These are phyloP conservation scores for Monodelphis domestica DNA, from an alignment of 2,797 vertebrate genomes.

Conservation along the genomic window DNA sequence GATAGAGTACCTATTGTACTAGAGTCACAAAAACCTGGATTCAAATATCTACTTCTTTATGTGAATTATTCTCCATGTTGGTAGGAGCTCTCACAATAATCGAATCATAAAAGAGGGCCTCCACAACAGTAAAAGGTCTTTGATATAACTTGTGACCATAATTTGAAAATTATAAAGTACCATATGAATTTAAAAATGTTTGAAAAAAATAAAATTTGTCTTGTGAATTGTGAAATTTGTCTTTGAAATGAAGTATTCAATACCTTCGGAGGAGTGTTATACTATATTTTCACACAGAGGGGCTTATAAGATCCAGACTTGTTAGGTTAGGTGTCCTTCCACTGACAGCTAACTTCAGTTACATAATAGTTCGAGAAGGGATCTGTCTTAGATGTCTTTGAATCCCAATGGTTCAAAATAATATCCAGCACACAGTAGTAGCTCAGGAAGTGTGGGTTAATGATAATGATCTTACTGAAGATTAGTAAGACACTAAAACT, in stretches of 20 bases:
- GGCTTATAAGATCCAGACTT: neutral
- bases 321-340: neutral
- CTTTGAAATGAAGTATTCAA: neutral
- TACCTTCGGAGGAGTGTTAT: neutral
- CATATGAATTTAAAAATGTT: neutral
- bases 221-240: neutral
- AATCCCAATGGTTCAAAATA: neutral
- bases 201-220: neutral
- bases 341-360: neutral
- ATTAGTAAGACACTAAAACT: slow-evolving; percentile 7
- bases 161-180: neutral
- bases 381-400: neutral
- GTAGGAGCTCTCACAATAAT: neutral
- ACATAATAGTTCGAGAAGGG: neutral
- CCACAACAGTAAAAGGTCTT: neutral
- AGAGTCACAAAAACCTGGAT: neutral
- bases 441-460: neutral
- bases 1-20: neutral
- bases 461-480: neutral
- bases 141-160: neutral
- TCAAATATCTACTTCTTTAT: neutral
- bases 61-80: neutral
- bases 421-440: neutral
- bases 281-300: neutral
- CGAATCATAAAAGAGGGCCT: neutral